A percentile compares a stretch with the other conserved stretches of the same genome.
Evolutionary conservation across 1,140 invertebrate species (phyloP).

Genomic region (Ceratina calcarata): DNA sequence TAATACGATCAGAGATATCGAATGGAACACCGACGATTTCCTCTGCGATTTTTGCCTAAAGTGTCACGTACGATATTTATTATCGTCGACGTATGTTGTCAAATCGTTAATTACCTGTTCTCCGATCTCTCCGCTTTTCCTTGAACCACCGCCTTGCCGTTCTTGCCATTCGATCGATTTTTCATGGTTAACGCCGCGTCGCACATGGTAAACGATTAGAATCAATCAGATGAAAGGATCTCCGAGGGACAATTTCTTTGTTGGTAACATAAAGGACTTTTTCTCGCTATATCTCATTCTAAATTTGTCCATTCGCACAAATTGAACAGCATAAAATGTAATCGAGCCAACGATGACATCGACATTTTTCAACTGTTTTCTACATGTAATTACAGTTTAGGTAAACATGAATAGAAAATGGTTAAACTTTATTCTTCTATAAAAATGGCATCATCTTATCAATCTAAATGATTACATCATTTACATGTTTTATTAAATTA

Average conservation of each 20-base stretch:
- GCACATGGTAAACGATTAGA: not conserved
- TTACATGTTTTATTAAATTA: too few relatives aligned
- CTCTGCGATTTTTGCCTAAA: not conserved
- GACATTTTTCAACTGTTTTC: slow-evolving; percentile 13
- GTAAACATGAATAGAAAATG: not conserved
- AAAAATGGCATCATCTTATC: too few relatives aligned
- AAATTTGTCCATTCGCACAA: not conserved
- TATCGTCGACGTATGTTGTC: too few relatives aligned
- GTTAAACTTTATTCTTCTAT: too few relatives aligned
- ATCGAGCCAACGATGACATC: not conserved
- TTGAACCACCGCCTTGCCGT: not conserved
- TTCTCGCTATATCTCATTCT: not conserved
- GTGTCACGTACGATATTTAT: not conserved
- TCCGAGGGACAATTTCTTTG: not conserved
- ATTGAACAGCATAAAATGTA: not conserved
- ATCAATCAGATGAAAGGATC: not conserved
- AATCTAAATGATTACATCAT: not conserved
- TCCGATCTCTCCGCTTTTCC: not conserved
- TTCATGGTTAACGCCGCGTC: not conserved
- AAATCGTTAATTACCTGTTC: slow-evolving; percentile 1
- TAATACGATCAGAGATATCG: slow-evolving; percentile 23
- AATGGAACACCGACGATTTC: not conserved
- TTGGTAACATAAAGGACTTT: not conserved
- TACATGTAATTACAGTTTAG: too few relatives aligned
- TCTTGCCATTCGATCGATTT: not conserved